These are phyloP conservation scores for Hirundo rustica DNA, from an alignment of 2,797 vertebrate species.

Conservation along the genomic window DNA sequence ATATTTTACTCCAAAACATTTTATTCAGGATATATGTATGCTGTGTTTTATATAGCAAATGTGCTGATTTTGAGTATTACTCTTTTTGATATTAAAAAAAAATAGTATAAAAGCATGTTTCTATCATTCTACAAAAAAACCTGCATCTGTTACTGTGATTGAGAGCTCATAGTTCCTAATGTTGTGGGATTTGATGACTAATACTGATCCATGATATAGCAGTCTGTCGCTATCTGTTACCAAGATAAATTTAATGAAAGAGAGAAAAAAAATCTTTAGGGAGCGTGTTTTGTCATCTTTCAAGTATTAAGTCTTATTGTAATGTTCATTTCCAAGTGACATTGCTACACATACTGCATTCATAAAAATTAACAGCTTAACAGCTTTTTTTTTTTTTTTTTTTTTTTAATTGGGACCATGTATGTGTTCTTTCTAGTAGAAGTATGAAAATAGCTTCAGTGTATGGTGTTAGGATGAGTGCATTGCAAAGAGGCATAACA, in stretches of 20 bases:
- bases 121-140: not conserved
- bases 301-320: not conserved
- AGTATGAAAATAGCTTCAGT: not conserved
- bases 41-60: not conserved
- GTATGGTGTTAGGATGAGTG: not conserved
- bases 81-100: not conserved
- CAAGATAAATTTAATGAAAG: not conserved
- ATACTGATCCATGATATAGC: not conserved
- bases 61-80: not conserved
- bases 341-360: not conserved
- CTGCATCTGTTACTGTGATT: not conserved
- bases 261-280: not conserved
- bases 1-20: not conserved
- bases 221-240: not conserved
- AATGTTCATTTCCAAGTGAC: not conserved
- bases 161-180: not conserved
- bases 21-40: not conserved
- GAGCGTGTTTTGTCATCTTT: not conserved
- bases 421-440: not conserved
- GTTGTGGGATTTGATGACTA: not conserved
- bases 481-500: not conserved
- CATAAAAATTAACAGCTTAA: not conserved
- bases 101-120: not conserved
- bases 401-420: not conserved
- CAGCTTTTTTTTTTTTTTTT: not conserved